A percentile compares a stretch with the other conserved stretches of the same genome.
phyloP scores from a whole-genome alignment of 2,888 invertebrate species.

The Microplitis deprimator region DNA sequence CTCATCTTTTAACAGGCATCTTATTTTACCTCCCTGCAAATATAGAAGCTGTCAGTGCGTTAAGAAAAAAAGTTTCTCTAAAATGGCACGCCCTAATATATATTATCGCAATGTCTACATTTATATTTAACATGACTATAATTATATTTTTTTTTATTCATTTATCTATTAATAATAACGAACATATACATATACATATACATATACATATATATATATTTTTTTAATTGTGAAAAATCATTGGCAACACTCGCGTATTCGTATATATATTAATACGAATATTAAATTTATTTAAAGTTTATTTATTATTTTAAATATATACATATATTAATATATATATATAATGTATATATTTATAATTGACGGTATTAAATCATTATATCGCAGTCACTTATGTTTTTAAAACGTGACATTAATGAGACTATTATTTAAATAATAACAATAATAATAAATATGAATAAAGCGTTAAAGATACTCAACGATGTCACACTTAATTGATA shows the following conservation, averaged over 20 bases:
- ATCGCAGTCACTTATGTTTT: slow-evolving; percentile 16
- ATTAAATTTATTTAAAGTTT: slow-evolving; percentile 21
- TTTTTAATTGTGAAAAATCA: neutral
- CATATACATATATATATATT: no score
- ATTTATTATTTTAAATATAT: slow-evolving; percentile 20
- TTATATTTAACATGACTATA: neutral
- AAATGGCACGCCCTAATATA: neutral
- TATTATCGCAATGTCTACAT: neutral
- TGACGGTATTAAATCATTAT: slow-evolving; percentile 39
- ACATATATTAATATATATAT: slow-evolving; percentile 9
- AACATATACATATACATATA: neutral
- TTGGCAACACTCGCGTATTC: slow-evolving; percentile 8
- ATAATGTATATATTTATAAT: slow-evolving; percentile 41
- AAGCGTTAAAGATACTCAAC: slow-evolving; percentile 87
- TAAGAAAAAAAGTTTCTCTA: no score
- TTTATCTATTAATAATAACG: neutral
- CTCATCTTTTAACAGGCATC: no score
- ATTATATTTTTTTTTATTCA: neutral
- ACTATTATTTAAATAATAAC: neutral
- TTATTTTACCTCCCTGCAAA: no score
- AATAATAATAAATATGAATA: neutral
- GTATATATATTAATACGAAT: neutral
- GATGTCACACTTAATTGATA: slow-evolving; percentile 95
- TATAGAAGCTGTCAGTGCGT: no score
- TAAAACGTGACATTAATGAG: slow-evolving; percentile 31